Evolutionary conservation across 2,113 vertebrate species (phyloP), one percentile per base, ranked within the genome.

Genomic region (Gobio gobio): DNA sequence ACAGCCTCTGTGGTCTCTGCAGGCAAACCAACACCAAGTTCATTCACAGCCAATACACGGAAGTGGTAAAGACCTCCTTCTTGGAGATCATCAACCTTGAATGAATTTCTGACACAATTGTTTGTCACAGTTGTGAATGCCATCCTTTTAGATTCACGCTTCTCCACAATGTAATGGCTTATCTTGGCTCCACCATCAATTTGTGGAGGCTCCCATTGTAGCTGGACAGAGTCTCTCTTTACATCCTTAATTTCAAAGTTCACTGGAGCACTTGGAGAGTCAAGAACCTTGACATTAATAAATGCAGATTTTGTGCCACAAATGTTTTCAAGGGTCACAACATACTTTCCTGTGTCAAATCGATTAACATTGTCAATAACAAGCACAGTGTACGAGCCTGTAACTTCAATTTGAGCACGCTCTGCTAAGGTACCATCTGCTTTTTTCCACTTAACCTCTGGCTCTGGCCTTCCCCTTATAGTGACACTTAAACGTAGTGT

Each of bases 101-200:
- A 97, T 13, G 96, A 96, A 91, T 96, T 99, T 89, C 99, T 97
- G 2, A 95, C 96, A 91, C 97, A 99, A 87, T 96, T 99, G 85
- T 90, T 97, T 90, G 96, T 96, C 91, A 99, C 87, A 83, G 96
- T 97, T 82, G 97, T 97, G 89, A 97, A 99, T 14, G 97, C 97
- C 92, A 99, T 97, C 93, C 98, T 96, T 63, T 97, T 97, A 80
- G 97, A 95, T 93, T 99, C 98, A 90, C 97, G 95, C 90, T 99
- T 99, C 92, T 99, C 98, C 43, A 99, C 95, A 45, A 99, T 94
- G 63, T 99, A 99, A 89, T 99, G 97, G 75, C 96, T 98, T 91
- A 99, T 97, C 94, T 99, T 99, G 83, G 97, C 95, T 84, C 98
- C 98, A 0, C 97, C 98, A 92, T 99, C 98, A 91, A 99, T 98